These are phyloP conservation scores for Siniperca undulata DNA, from an alignment of 2,797 vertebrate genomes.

Conservation along the genomic window DNA sequence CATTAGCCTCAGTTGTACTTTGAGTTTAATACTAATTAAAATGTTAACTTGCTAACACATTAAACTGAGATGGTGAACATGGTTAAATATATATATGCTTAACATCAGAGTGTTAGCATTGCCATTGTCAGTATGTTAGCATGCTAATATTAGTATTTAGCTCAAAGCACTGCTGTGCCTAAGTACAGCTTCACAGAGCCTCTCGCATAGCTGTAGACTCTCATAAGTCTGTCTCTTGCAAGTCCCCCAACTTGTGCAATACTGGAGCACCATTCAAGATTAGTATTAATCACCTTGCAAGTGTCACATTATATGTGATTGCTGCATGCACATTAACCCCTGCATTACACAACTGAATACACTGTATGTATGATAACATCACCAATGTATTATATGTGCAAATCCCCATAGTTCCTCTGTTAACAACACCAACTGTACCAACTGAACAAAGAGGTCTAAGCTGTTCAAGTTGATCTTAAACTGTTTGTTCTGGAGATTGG, in stretches of 20 bases:
- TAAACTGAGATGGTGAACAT: neutral
- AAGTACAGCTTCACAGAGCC: neutral
- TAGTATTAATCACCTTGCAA: neutral
- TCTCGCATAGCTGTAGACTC: neutral
- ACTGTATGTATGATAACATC: neutral
- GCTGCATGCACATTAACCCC: neutral
- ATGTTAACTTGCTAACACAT: neutral
- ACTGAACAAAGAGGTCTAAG: conserved; percentile 47
- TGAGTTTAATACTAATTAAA: neutral
- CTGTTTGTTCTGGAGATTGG: conserved; percentile 70
- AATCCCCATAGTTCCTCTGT: conserved; percentile 23
- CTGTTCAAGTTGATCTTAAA: conserved; percentile 58
- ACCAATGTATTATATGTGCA: neutral
- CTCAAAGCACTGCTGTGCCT: too few relatives aligned
- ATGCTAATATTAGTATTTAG: too few relatives aligned
- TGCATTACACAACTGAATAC: conserved; percentile 3
- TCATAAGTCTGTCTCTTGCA: neutral
- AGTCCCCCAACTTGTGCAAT: neutral
- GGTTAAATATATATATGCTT: too few relatives aligned
- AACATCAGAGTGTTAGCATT: too few relatives aligned
- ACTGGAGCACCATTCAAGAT: neutral
- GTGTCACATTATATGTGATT: neutral
- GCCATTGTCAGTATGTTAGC: too few relatives aligned
- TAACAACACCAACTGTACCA: conserved; percentile 26
- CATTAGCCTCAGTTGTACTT: neutral